Percentiles rank a stretch among this genome's conserved stretches.
Evolutionary conservation across 2,888 invertebrate species (phyloP).

Genomic region (Machimus atricapillus): DNA sequence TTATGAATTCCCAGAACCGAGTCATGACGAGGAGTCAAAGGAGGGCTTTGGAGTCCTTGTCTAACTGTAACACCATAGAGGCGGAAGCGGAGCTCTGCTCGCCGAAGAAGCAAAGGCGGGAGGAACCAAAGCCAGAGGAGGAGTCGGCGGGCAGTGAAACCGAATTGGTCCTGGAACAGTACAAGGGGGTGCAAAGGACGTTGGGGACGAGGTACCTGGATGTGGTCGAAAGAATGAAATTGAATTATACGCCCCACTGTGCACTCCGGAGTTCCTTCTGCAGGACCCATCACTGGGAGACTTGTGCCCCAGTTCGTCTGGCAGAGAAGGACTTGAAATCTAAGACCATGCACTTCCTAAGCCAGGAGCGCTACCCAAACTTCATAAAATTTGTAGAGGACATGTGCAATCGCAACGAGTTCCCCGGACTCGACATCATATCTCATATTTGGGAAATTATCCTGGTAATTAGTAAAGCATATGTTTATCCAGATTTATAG

Average conservation of each 20-base stretch:
- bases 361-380: conserved; percentile 42
- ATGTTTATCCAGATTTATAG: background rate
- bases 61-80: background rate
- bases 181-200: background rate
- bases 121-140: background rate
- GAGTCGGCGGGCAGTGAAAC: background rate
- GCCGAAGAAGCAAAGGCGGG: background rate
- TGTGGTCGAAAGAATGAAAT: conserved; percentile 53
- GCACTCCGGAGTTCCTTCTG: conserved; percentile 55
- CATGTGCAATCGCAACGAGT: conserved; percentile 56
- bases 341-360: conserved; percentile 51
- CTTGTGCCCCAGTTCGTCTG: conserved; percentile 51
- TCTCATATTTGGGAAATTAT: conserved; percentile 56
- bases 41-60: background rate
- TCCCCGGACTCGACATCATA: conserved; percentile 56
- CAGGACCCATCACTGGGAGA: conserved; percentile 54
- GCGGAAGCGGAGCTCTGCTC: background rate
- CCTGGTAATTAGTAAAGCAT: conserved; percentile 52
- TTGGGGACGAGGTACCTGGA: conserved; percentile 56
- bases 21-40: background rate
- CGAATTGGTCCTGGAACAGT: background rate
- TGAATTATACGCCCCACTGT: conserved; percentile 55
- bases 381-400: conserved; percentile 54
- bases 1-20: background rate
- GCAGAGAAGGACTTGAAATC: conserved; percentile 46